Evolutionary conservation across 2,113 vertebrate species (phyloP), one percentile per base, ranked within the genome.

Genomic region (Poeciliopsis occidentalis): DNA sequence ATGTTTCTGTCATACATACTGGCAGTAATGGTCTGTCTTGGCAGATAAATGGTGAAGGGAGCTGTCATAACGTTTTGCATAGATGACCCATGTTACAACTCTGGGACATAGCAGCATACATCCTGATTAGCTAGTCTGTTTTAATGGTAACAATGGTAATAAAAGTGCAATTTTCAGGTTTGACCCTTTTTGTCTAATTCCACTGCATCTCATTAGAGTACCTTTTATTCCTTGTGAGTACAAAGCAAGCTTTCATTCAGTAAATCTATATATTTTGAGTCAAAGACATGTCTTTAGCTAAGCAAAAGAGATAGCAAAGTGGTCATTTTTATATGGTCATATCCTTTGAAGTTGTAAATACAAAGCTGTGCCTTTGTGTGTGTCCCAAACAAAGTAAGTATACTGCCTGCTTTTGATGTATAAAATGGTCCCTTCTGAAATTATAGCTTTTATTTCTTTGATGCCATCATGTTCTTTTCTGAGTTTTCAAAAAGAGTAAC

Each of bases 381-480:
- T 37, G 34, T 32, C 1, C 19, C 15, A 62, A 47, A 47, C 22
- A 27, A 41, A 64, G 11, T n/a, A 41, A 39, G 27, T 41, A 12
- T 26, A n/a, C 12, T 26, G 31, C 44, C 13, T 34, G 8, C 29
- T 64, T 73, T 70, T 75, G 71, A 64, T 83, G 12, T 57, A 60
- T 70, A 69, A 81, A 70, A 44, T 24, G 19, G 39, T 22, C 29
- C 60, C 10, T 73, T 62, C 8, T 8, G 3, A 67, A 34, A 32
- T 64, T 24, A 76, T 57, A n/a, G 11, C 34, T 75, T 81, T 71
- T 75, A n/a, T 30, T 47, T 74, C 30, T 54, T 26, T 73, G 61
- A 57, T 57, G 61, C 68, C 7, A 64, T 51, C 66, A 51, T 64
- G 57, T 64, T 67, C 17, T 19, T 51, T 15, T n/a, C 8, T 64